Percentiles rank a stretch among this genome's conserved stretches.
Conservation (phyloP, 2,888 invertebrate species). For the Dexiosoma caninum region DNA sequence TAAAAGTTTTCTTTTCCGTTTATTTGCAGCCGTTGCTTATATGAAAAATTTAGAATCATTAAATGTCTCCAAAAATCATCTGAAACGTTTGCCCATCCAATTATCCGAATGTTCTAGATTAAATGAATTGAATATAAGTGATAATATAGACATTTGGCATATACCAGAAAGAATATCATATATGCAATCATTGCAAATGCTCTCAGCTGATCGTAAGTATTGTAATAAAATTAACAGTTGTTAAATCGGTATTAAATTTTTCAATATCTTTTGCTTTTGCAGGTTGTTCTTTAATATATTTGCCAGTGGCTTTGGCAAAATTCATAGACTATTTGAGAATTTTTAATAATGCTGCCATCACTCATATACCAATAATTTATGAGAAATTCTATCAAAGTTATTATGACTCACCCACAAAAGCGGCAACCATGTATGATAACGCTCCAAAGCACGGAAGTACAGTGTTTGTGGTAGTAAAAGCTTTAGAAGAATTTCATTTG, state of each 20-base stretch:
- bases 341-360: constrained; percentile 76
- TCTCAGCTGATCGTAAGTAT: constrained; percentile 77
- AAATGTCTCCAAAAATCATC: constrained; percentile 73
- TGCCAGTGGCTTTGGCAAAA: constrained; percentile 75
- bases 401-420: constrained; percentile 73
- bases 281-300: constrained; percentile 76
- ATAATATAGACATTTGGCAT: constrained; percentile 73
- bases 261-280: too few relatives aligned
- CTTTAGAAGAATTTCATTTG: background rate
- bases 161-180: constrained; percentile 76
- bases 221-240: too few relatives aligned
- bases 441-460: constrained; percentile 25
- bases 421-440: constrained; percentile 70
- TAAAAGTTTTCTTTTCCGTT: background rate
- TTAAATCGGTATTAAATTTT: background rate
- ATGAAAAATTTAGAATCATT: constrained; percentile 74
- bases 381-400: constrained; percentile 75
- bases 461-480: constrained; percentile 38
- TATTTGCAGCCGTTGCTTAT: constrained; percentile 70
- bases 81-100: constrained; percentile 73
- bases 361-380: constrained; percentile 76
- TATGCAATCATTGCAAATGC: constrained; percentile 73
- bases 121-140: constrained; percentile 74
- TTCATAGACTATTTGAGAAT: constrained; percentile 75
- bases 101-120: constrained; percentile 74